Evolutionary conservation across 2,113 vertebrate species (phyloP).

Genomic region (Epinephelus cyanopodus): DNA sequence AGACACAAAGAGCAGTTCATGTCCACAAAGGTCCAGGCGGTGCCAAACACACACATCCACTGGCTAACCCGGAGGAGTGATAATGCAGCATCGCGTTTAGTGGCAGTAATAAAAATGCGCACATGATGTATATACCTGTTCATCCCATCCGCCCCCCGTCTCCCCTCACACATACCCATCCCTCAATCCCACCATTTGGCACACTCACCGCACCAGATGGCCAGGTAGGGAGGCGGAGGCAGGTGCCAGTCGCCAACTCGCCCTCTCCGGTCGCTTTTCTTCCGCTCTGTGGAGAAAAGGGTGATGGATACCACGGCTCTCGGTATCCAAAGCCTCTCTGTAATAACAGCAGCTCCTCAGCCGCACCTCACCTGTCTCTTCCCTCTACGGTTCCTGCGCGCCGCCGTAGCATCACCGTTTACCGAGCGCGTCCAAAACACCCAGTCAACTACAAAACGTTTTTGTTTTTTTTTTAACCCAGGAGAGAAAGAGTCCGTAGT

Average conservation of each 20-base stretch:
- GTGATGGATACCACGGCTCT: conserved; percentile 51
- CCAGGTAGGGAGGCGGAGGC: conserved; percentile 73
- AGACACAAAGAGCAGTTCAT: conserved; percentile 78
- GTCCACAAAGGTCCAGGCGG: conserved; percentile 59
- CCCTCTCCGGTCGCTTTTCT: conserved; percentile 53
- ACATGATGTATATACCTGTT: conserved; percentile 60
- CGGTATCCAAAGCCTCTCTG: conserved; percentile 57
- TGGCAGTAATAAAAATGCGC: conserved; percentile 60
- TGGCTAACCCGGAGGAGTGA: conserved; percentile 35
- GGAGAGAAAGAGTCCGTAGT: conserved; percentile 27
- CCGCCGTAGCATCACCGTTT: conserved; percentile 77
- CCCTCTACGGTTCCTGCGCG: conserved; percentile 71
- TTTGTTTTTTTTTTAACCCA: background rate
- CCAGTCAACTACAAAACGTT: conserved; percentile 56
- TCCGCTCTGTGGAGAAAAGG: conserved; percentile 51
- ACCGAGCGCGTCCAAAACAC: conserved; percentile 69
- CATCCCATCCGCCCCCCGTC: conserved; percentile 28
- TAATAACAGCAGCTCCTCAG: conserved; percentile 64
- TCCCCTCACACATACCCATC: conserved; percentile 38
- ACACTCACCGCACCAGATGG: conserved; percentile 83
- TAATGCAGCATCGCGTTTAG: conserved; percentile 68
- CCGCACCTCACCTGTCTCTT: conserved; percentile 83
- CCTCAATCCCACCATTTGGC: conserved; percentile 68
- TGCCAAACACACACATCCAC: conserved; percentile 34
- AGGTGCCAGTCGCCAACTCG: conserved; percentile 74